A percentile compares a stretch with the other conserved stretches of the same genome.
Evolutionary conservation across 2,113 vertebrate species (phyloP).

Genomic region (Gavia stellata): DNA sequence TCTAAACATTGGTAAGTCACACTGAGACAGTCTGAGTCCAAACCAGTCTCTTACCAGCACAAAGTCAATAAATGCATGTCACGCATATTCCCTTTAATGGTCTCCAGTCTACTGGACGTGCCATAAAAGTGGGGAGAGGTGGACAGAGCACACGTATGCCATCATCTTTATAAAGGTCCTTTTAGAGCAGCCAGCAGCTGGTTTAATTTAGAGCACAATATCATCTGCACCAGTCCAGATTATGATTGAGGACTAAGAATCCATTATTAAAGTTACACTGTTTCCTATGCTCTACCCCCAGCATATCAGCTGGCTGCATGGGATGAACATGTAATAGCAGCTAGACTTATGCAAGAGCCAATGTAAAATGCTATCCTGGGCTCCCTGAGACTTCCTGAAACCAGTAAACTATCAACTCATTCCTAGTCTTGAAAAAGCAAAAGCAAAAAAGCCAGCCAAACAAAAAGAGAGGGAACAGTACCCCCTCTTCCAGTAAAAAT

Average conservation of each 20-base stretch:
- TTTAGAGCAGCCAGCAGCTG: background rate
- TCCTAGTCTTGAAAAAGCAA: background rate
- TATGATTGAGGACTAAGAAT: background rate
- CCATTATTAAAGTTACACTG: background rate
- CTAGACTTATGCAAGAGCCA: background rate
- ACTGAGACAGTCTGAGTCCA: background rate
- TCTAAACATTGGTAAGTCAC: background rate
- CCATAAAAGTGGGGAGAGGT: background rate
- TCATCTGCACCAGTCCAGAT: background rate
- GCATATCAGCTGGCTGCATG: background rate
- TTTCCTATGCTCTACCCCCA: background rate
- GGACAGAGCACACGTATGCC: background rate
- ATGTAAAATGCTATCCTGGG: background rate
- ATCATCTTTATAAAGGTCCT: background rate
- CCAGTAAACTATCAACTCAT: background rate
- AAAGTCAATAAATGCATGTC: background rate
- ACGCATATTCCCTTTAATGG: background rate
- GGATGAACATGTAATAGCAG: background rate
- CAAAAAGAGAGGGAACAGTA: background rate
- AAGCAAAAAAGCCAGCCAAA: background rate
- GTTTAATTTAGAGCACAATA: background rate
- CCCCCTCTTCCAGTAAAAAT: background rate
- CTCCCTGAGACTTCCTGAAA: background rate
- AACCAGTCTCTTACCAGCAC: background rate
- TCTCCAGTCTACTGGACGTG: background rate